Evolutionary conservation across 2,113 vertebrate species (phyloP), one percentile per base, ranked within the genome.

Genomic region (Cephalopterus ornatus): DNA sequence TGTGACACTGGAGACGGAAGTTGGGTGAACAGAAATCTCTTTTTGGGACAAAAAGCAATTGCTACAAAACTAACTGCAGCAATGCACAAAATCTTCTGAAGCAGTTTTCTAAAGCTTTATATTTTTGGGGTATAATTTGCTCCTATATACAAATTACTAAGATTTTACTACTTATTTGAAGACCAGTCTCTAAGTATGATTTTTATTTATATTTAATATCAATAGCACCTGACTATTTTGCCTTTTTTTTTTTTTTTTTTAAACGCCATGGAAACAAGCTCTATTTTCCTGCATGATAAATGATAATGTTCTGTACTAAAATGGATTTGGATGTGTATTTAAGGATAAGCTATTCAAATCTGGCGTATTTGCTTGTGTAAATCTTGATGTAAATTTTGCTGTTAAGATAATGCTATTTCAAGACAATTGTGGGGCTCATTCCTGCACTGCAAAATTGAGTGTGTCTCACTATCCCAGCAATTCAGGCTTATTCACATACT

Each of bases 291-390:
- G 21, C 68, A 8, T 77, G 59, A 76, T 24, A 74, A 92, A 70
- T 50, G 15, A 52, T 65, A 83, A 96, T 66, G 42, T 41, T 85
- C 46, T 67, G 28, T 72, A 81, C 21, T 76, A 85, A 96, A 94
- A 82, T 17, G 27, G 67, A 91, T 91, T 76, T 83, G 41, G 53
- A 53, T 85, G 50, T 37, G 39, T 67, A 46, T 85, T 88, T 49
- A 83, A 44, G 76, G 26, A 9, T 16, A 88, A 59, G n/a, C 26
- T 74, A n/a, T 73, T 90, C 73, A 94, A 78, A 68, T 56, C 37
- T 87, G 14, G n/a, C 27, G 6, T 65, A 82, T 93, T 96, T 93
- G 47, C 55, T 94, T 89, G 59, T 53, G 66, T 71, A 86, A 94
- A 80, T 89, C 56, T 83, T 73, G 39, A 55, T 68, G 52, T 44